phyloP scores from a whole-genome alignment of 2,797 vertebrate genomes.

The Schizopygopsis pylzovi region DNA sequence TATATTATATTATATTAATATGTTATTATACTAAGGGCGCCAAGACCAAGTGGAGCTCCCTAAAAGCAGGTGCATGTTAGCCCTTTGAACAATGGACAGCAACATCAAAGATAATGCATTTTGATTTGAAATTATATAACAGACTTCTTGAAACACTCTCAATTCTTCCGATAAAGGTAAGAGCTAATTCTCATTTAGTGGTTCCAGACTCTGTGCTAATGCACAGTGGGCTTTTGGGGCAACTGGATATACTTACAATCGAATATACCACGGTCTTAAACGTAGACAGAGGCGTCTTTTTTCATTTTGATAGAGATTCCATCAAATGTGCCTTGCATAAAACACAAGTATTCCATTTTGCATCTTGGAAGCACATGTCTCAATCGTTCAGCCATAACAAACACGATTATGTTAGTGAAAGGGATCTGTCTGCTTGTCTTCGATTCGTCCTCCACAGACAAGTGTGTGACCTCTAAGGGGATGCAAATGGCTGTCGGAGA shows the following conservation, averaged over 20 bases:
- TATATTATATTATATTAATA: no score
- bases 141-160: neutral
- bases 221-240: constrained; percentile 16
- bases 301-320: constrained; percentile 52
- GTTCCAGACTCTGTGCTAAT: constrained; percentile 12
- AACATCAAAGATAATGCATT: neutral
- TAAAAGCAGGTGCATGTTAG: neutral
- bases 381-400: constrained; percentile 64
- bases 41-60: neutral
- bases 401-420: constrained; percentile 64
- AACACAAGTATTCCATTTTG: constrained; percentile 47
- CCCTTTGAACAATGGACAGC: neutral
- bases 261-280: neutral
- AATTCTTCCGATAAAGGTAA: neutral
- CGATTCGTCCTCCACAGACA: constrained; percentile 57
- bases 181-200: constrained; percentile 30
- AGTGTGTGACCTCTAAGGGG: constrained; percentile 51
- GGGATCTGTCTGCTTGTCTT: constrained; percentile 64
- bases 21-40: neutral
- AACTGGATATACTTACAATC: constrained; percentile 16
- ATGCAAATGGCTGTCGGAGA: constrained; percentile 54
- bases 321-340: constrained; percentile 43
- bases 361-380: constrained; percentile 59
- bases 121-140: constrained; percentile 11
- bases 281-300: neutral